Evolutionary conservation across 2,888 invertebrate genomes (phyloP), one percentile per base, ranked within the genome.

Genomic region (Stomorhina lunata): DNA sequence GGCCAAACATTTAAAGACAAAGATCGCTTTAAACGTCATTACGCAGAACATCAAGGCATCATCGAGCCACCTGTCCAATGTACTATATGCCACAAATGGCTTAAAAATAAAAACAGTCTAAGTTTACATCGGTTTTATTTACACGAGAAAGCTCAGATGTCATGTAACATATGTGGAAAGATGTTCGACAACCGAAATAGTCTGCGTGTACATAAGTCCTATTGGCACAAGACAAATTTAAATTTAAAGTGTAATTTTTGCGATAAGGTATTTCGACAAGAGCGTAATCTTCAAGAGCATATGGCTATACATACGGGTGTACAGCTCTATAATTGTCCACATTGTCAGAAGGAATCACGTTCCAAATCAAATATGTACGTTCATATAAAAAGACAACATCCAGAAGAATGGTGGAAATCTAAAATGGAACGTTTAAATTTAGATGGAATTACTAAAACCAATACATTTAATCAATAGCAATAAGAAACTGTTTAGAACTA

Each of bases 351-450:
- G 17, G 89, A 89, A 53, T 88, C 87, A 65, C 88, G 89, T 17
- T 89, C 89, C 50, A 88, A 85, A 53, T 88, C 89, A 20, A 89
- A 89, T 81, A 89, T 89, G 89, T 89, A 89, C 81, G 89, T 88
- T 40, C 89, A 89, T 43, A 88, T 89, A 17, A 89, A 89, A 82
- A 88, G 89, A 32, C 86, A 86, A 75, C 89, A 89, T 77, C 87
- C 87, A 53, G 66, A 86, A 2, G 88, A 89, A 78, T 89, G 89
- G 89, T 85, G 87, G 50, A 84, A 81, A 0, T 88, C 89, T 2
- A 85, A 88, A 34, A 85, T 87, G 45, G 86, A 84, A 1, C 86
- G 88, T 20, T 75, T 82, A 9, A 84, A 84, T 27, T 57, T 78
- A 37, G 48, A 43, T 17, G 34, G 55, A 0, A 55, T 57, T 29